A percentile compares a stretch with the other conserved stretches of the same genome.
These are phyloP conservation scores for Folsomia candida DNA, from an alignment of 2,888 invertebrate species.

Conservation along the genomic window DNA sequence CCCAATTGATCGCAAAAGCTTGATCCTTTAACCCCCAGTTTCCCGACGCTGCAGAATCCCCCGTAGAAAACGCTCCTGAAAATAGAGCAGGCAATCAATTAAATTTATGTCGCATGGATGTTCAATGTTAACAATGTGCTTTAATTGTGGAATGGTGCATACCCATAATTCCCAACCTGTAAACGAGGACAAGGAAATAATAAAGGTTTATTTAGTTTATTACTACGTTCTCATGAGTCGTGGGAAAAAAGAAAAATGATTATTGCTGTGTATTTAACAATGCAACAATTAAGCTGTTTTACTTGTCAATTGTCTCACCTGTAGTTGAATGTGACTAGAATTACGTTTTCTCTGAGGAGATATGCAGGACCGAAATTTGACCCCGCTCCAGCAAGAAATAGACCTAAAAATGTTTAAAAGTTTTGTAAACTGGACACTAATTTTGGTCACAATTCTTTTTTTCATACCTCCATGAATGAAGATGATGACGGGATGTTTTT, in stretches of 20 bases:
- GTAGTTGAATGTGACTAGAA: constrained; percentile 34
- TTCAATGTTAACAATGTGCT: background rate
- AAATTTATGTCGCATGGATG: background rate
- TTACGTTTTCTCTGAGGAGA: constrained; percentile 22
- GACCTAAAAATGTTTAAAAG: constrained; percentile 15
- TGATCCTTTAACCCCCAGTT: constrained; percentile 20
- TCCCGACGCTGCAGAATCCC: constrained; percentile 20
- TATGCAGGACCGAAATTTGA: constrained; percentile 25
- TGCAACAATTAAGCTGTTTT: no score
- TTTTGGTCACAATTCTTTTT: background rate
- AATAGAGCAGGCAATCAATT: background rate
- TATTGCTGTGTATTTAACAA: no score
- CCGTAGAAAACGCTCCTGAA: constrained; percentile 24
- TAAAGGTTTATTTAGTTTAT: background rate
- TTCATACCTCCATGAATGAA: constrained; percentile 37
- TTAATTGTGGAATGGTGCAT: no score
- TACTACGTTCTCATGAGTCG: background rate
- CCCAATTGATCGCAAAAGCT: constrained; percentile 5
- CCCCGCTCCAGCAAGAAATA: constrained; percentile 30
- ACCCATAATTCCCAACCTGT: constrained; percentile 13
- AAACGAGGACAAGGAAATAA: background rate
- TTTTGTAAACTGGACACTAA: background rate
- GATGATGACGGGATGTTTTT: constrained; percentile 29
- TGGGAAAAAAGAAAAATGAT: no score
- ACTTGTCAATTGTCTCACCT: constrained; percentile 13